Conservation (phyloP, 2,113 vertebrate genomes). For the Lamprologus lemairii region DNA sequence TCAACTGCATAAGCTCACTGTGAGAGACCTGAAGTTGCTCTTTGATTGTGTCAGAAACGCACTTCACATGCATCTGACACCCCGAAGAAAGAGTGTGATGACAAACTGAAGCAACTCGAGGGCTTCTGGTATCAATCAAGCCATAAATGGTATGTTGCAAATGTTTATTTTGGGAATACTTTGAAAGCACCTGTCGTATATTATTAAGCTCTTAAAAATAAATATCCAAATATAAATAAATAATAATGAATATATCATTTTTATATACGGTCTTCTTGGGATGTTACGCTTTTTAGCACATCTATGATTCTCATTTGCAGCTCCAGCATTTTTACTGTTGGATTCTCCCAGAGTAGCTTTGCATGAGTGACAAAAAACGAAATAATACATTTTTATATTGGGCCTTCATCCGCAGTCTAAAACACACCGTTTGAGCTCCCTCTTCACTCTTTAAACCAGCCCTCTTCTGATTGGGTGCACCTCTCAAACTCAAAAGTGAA, state of each 20-base stretch:
- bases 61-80: neutral
- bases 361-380: neutral
- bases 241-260: neutral
- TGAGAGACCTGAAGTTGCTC: neutral
- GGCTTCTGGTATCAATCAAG: neutral
- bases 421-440: neutral
- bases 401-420: neutral
- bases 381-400: rapidly evolving
- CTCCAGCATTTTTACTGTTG: neutral
- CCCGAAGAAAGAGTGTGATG: neutral
- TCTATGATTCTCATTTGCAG: neutral
- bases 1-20: neutral
- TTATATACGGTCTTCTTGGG: neutral
- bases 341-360: neutral
- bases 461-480: neutral
- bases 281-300: neutral
- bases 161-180: neutral
- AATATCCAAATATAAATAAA: neutral
- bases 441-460: neutral
- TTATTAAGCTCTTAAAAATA: neutral
- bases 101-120: neutral
- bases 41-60: neutral
- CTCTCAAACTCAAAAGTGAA: neutral
- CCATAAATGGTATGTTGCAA: neutral
- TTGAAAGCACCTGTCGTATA: neutral